These are phyloP conservation scores for Drosophila nr. medialis DNA, from an alignment of 2,888 invertebrate species.

Conservation along the genomic window DNA sequence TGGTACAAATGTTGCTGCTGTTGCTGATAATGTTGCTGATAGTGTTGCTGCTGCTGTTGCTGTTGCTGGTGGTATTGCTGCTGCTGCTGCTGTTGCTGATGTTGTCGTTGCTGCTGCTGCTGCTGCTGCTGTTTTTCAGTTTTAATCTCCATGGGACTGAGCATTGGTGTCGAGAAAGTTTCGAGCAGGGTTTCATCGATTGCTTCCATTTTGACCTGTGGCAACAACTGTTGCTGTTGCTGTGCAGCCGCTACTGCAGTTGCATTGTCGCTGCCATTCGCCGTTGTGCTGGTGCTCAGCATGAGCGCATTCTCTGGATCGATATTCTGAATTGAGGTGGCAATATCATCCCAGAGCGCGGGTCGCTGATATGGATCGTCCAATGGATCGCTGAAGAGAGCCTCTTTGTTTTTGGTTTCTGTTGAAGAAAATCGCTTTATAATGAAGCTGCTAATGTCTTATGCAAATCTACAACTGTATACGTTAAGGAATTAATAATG, in stretches of 20 bases:
- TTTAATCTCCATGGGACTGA: constrained; percentile 92
- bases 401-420: constrained; percentile 85
- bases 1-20: constrained; percentile 81
- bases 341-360: constrained; percentile 96
- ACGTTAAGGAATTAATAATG: constrained; percentile 61
- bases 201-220: constrained; percentile 92
- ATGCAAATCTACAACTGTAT: constrained; percentile 61
- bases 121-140: constrained; percentile 87
- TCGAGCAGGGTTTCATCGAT: constrained; percentile 88
- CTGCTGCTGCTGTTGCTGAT: constrained; percentile 69
- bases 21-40: constrained; percentile 72
- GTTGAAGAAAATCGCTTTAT: constrained; percentile 54
- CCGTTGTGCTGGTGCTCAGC: constrained; percentile 87
- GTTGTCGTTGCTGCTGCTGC: constrained; percentile 71
- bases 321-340: constrained; percentile 94
- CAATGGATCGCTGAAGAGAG: constrained; percentile 81
- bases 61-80: constrained; percentile 56
- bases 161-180: constrained; percentile 88
- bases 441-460: constrained; percentile 67
- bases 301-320: constrained; percentile 96
- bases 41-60: constrained; percentile 62
- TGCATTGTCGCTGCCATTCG: constrained; percentile 62
- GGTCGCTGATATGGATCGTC: constrained; percentile 95
- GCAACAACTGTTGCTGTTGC: constrained; percentile 67
- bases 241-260: constrained; percentile 22